Conservation (phyloP, 2,113 vertebrate genomes). For the Egretta garzetta region DNA sequence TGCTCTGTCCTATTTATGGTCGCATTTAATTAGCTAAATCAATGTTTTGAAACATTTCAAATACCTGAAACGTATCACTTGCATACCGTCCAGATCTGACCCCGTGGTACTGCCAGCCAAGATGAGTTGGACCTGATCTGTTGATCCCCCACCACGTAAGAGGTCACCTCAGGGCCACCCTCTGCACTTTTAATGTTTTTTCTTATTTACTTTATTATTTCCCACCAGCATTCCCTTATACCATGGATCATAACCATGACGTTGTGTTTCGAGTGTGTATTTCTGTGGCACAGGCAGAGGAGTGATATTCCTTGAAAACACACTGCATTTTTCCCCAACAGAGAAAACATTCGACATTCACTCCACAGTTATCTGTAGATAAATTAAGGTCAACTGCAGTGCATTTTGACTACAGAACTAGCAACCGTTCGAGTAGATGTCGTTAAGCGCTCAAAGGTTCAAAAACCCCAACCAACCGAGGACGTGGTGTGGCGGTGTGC, state of each 20-base stretch:
- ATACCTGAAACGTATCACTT: too few species aligned
- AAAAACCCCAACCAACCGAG: neutral
- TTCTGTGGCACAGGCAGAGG: neutral
- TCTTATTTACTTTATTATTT: neutral
- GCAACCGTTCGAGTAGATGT: neutral
- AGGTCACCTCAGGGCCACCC: neutral
- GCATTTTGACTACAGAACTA: neutral
- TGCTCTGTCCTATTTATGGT: neutral
- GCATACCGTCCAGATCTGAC: neutral
- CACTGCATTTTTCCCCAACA: neutral
- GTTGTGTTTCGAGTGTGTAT: neutral
- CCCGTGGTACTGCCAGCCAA: too few species aligned
- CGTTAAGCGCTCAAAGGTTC: neutral
- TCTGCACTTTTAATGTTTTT: fast-evolving
- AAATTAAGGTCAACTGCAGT: neutral
- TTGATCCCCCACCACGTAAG: too few species aligned
- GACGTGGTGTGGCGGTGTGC: too few species aligned
- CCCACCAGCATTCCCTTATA: neutral
- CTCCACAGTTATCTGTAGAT: neutral
- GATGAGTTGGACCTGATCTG: neutral
- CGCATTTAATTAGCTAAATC: neutral
- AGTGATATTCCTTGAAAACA: neutral
- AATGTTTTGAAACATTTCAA: too few species aligned
- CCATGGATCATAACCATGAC: neutral
- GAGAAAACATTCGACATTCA: neutral